These are phyloP conservation scores for Argentina silus DNA, from an alignment of 2,797 vertebrate genomes.

Conservation along the genomic window DNA sequence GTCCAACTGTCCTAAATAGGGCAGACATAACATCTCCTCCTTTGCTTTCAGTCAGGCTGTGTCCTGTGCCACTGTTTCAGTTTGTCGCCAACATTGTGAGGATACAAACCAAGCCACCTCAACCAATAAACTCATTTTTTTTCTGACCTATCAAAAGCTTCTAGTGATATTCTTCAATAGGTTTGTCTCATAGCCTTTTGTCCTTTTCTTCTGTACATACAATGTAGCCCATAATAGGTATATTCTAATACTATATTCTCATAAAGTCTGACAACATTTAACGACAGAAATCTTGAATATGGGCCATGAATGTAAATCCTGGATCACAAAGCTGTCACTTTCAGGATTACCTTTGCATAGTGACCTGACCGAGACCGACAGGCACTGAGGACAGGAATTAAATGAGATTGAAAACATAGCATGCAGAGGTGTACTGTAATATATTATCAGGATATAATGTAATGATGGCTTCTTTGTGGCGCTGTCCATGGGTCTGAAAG, in stretches of 20 bases:
- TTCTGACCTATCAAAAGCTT: too few species aligned
- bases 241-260: too few species aligned
- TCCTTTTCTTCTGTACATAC: background rate
- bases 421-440: background rate
- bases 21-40: background rate
- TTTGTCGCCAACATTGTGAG: background rate
- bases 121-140: too few species aligned
- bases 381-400: background rate
- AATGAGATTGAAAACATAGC: background rate
- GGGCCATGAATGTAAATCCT: constrained; percentile 1
- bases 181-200: background rate
- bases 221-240: background rate
- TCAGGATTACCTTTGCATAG: background rate
- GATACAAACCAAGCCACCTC: background rate
- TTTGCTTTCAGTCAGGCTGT: background rate
- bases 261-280: background rate
- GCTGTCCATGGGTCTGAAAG: background rate
- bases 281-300: background rate
- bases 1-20: background rate
- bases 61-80: background rate
- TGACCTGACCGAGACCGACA: background rate
- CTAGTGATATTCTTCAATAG: background rate
- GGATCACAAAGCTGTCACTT: background rate
- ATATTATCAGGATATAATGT: too few species aligned
- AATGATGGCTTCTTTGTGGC: background rate